These are phyloP conservation scores for Porites cylindrica DNA, from an alignment of 92 coral and sea anemone genomes.

Conservation along the genomic window DNA sequence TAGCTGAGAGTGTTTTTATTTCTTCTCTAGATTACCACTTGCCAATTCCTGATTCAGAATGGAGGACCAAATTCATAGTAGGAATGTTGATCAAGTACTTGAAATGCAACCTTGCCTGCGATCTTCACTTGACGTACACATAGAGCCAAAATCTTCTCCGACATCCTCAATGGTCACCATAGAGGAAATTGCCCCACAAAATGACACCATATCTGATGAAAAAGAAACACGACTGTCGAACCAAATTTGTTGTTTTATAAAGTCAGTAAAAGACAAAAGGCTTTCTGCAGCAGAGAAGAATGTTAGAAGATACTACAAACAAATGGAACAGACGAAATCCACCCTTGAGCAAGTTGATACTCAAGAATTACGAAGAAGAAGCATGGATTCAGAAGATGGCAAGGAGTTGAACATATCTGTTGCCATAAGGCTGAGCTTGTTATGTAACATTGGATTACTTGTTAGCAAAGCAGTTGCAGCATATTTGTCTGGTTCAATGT, in stretches of 20 bases:
- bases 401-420: constrained; percentile 28
- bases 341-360: constrained; percentile 56
- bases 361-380: constrained; percentile 25
- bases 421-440: constrained; percentile 79
- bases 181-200: constrained; percentile 89
- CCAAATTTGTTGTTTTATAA: neutral
- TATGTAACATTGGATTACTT: constrained; percentile 77
- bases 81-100: neutral
- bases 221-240: constrained; percentile 5
- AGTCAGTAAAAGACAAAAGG: constrained; percentile 2
- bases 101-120: too few relatives aligned
- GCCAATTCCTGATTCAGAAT: neutral
- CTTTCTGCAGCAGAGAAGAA: constrained; percentile 51
- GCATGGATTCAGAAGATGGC: neutral
- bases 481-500: constrained; percentile 92
- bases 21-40: neutral
- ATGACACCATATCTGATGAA: constrained; percentile 66
- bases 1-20: neutral
- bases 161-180: constrained; percentile 70
- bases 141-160: neutral
- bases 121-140: neutral
- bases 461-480: constrained; percentile 88
- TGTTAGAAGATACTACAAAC: constrained; percentile 85
- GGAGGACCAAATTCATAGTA: constrained; percentile 16
- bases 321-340: constrained; percentile 66